These are phyloP conservation scores for Myanophis thanlyinensis DNA, from an alignment of 2,113 vertebrate genomes.

Conservation along the genomic window DNA sequence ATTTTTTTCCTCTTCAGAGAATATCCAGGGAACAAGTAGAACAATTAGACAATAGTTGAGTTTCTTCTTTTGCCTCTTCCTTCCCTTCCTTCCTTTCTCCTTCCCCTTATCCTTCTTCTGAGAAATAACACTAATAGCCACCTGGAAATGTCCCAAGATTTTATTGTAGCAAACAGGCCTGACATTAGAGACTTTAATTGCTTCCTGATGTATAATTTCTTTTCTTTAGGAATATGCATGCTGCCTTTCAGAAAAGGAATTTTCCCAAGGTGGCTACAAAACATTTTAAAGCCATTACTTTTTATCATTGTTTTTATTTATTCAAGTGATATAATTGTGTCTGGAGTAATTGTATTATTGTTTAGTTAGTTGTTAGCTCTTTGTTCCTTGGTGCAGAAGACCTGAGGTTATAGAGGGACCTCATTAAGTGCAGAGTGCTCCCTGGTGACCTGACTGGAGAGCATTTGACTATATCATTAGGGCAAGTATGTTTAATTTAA, in stretches of 20 bases:
- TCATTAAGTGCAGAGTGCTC: background rate
- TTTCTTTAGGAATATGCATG: background rate
- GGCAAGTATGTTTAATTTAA: background rate
- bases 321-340: background rate
- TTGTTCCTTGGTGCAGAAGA: background rate
- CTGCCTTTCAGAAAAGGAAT: background rate
- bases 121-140: background rate
- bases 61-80: background rate
- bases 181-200: background rate
- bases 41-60: background rate
- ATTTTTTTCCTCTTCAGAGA: background rate
- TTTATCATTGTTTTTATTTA: background rate
- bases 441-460: background rate
- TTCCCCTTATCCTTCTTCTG: background rate
- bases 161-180: background rate
- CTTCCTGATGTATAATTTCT: background rate
- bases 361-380: background rate
- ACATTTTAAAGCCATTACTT: background rate
- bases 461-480: background rate
- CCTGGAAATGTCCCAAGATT: background rate
- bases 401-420: background rate
- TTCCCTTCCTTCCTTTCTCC: background rate
- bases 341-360: background rate
- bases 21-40: background rate
- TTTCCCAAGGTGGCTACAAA: background rate